Evolutionary conservation across 2,797 vertebrate genomes (phyloP).

Genomic region (Semotilus atromaculatus): DNA sequence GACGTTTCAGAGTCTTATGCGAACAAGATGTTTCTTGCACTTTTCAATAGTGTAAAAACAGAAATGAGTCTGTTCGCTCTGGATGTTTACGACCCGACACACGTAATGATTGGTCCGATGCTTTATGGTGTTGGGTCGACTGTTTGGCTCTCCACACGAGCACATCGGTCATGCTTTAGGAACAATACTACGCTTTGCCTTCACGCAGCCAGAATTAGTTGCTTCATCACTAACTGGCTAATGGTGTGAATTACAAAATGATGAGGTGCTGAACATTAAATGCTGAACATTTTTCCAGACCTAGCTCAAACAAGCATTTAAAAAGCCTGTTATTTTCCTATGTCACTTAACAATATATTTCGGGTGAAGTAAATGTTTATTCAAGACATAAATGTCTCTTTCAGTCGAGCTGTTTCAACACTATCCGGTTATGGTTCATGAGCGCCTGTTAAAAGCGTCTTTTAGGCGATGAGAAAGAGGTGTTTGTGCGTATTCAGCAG

Average conservation of each 20-base stretch:
- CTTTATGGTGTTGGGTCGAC: background rate
- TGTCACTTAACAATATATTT: conserved; percentile 4
- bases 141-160: background rate
- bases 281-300: conserved; percentile 12
- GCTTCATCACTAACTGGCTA: conserved; percentile 8
- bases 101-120: background rate
- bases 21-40: background rate
- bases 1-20: background rate
- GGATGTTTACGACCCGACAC: background rate
- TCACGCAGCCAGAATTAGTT: background rate
- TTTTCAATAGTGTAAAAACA: background rate
- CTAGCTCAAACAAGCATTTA: conserved; percentile 7
- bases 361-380: background rate
- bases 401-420: background rate
- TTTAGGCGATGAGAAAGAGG: too few species aligned
- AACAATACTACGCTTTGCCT: background rate
- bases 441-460: background rate
- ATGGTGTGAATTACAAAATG: conserved; percentile 9
- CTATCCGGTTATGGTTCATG: background rate
- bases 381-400: conserved; percentile 3
- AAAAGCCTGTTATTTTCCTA: conserved; percentile 12
- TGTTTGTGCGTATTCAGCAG: background rate
- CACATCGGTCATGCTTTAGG: background rate
- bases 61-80: background rate
- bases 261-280: conserved; percentile 21